Evolutionary conservation across 1,140 invertebrate genomes (phyloP), one percentile per base, ranked within the genome.

Genomic region (Drosophila kohkoa): DNA sequence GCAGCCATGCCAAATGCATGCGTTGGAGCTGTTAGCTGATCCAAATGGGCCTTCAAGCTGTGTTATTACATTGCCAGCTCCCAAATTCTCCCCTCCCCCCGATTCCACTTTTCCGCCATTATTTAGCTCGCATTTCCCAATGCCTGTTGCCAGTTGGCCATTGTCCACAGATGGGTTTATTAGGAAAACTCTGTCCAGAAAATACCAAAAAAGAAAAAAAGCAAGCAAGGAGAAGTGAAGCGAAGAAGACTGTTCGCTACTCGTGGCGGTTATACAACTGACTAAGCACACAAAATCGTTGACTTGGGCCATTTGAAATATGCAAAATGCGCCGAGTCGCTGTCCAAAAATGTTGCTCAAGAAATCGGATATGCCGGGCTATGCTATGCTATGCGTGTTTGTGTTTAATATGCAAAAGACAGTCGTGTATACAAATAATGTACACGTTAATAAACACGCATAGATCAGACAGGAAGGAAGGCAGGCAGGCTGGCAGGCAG

Each of bases 341-440:
- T 38, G 35, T 25, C 59, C 35, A 38, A 55, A 54, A 67, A 46
- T 68, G n/a, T 35, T 59, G 20, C 55, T 25, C 48, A 51, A 57
- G 45, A 28, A 63, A 71, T 75, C 54, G 38, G 30, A 59, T 54
- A 54, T 28, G 8, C 10, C 38, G 11, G n/a, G 41, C 35, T 35
- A 35, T 6, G 16, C 25, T 11, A 16, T 15, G 28, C 51, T 35
- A 35, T 35, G 28, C 51, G 28, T 54, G 51, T 13, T 35, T 54
- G 76, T 55, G 66, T 77, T 82, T 80, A 88, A 83, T 87, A 87
- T 88, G 77, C 80, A 81, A 72, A 80, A 80, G 73, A 67, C 85
- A 87, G 75, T 87, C 80, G 83, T 87, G 83, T 83, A 81, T 87
- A 83, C 82, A 88, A 88, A 88, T 87, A 88, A 82, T 82, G 82